phyloP scores from a whole-genome alignment of 2,797 vertebrate genomes.

The Cygnus olor region DNA sequence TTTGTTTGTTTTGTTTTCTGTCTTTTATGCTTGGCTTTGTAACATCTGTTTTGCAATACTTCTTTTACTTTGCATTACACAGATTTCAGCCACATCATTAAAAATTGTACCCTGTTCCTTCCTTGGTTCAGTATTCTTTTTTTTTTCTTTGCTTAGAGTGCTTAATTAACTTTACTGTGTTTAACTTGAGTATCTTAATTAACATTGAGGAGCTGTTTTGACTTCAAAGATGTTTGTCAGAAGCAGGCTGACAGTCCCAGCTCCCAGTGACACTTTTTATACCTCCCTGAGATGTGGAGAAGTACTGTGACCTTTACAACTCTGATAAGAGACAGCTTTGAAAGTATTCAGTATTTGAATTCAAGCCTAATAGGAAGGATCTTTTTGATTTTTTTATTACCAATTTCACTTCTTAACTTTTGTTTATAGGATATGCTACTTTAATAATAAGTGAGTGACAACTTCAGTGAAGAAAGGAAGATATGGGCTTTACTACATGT shows the following conservation, averaged over 20 bases:
- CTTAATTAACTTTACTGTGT: neutral
- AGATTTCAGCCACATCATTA: neutral
- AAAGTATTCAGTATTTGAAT: neutral
- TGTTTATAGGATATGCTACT: neutral
- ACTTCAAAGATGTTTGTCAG: neutral
- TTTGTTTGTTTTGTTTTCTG: neutral
- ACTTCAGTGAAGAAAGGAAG: neutral
- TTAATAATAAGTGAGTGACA: neutral
- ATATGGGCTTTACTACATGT: neutral
- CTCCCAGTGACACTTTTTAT: neutral
- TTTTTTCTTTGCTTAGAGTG: neutral
- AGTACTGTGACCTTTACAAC: neutral
- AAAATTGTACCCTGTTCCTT: neutral
- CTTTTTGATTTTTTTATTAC: neutral
- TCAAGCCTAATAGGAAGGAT: neutral
- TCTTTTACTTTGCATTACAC: neutral
- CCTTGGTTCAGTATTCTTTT: neutral
- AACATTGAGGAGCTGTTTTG: neutral
- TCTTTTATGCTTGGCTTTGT: neutral
- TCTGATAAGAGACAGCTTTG: neutral
- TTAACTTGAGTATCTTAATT: neutral
- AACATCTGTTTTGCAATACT: neutral
- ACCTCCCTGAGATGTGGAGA: neutral
- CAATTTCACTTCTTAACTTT: neutral
- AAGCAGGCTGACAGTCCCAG: neutral